Percentiles rank a stretch among this genome's conserved stretches.
These are phyloP conservation scores for Seriola dumerili DNA, from an alignment of 2,113 vertebrate species.

Conservation along the genomic window DNA sequence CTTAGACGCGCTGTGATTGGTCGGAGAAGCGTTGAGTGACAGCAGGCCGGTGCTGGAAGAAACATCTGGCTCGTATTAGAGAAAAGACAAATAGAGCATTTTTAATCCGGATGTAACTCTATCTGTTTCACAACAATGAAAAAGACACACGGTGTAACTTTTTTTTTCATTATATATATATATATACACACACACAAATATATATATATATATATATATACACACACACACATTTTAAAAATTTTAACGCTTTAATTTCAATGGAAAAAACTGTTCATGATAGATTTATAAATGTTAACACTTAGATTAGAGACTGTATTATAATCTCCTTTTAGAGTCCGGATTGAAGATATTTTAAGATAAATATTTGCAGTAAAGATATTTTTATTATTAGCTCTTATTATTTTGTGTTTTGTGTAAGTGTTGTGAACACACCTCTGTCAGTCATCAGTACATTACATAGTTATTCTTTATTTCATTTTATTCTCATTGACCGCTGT, in stretches of 20 bases:
- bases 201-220: background rate
- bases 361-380: background rate
- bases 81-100: constrained; percentile 70
- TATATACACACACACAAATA: background rate
- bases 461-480: background rate
- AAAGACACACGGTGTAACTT: constrained; percentile 21
- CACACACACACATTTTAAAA: background rate
- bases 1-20: constrained; percentile 67
- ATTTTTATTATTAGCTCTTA: background rate
- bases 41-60: constrained; percentile 47
- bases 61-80: constrained; percentile 83
- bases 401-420: background rate
- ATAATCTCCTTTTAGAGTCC: background rate
- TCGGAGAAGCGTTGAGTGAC: constrained; percentile 59
- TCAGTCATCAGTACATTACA: background rate
- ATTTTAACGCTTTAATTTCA: background rate
- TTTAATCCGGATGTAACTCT: constrained; percentile 79
- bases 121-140: constrained; percentile 67
- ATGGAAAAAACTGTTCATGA: background rate
- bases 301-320: background rate
- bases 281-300: background rate
- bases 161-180: background rate
- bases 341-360: too few species aligned
- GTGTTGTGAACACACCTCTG: background rate
- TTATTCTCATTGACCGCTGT: background rate